Conservation (phyloP, 1,140 invertebrate genomes). For the Zaprionus capensis region DNA sequence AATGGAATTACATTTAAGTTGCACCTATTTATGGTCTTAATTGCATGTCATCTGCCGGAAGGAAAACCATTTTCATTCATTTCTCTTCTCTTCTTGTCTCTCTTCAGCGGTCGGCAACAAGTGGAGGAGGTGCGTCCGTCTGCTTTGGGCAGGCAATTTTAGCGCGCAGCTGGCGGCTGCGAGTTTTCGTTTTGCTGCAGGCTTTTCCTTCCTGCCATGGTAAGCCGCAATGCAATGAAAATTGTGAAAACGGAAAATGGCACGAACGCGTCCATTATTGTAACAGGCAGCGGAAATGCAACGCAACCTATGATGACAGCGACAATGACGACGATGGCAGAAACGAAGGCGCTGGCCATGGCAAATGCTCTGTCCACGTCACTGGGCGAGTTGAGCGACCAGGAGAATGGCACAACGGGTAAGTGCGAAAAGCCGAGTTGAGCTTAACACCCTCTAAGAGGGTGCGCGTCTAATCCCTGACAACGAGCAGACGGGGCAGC, state of each 20-base stretch:
- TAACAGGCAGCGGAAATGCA: constrained; percentile 66
- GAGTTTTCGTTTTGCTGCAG: constrained; percentile 38
- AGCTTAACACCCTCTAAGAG: constrained; percentile 3
- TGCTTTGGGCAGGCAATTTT: constrained; percentile 51
- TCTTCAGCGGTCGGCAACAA: constrained; percentile 54
- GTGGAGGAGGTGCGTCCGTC: constrained; percentile 37
- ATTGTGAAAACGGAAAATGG: constrained; percentile 76
- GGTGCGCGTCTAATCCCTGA: constrained; percentile 18
- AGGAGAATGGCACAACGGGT: constrained; percentile 77
- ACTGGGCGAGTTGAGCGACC: constrained; percentile 61
- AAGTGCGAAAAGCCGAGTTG: constrained; percentile 57
- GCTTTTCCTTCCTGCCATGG: constrained; percentile 50
- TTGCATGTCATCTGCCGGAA: constrained; percentile 28
- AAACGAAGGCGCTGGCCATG: constrained; percentile 46
- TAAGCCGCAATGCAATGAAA: constrained; percentile 68
- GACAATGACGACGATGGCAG: constrained; percentile 34
- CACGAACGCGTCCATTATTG: constrained; percentile 65
- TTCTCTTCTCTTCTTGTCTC: constrained; percentile 37
- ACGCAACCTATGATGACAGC: constrained; percentile 50
- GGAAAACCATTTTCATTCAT: constrained; percentile 33
- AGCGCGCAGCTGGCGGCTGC: constrained; percentile 69
- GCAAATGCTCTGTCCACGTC: constrained; percentile 60
- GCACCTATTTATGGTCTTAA: constrained; percentile 14
- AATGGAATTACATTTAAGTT: constrained; percentile 16
- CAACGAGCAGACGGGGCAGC: background rate